Evolutionary conservation across 2,888 invertebrate species (phyloP), one percentile per base, ranked within the genome.

Genomic region (Nebria brevicollis): DNA sequence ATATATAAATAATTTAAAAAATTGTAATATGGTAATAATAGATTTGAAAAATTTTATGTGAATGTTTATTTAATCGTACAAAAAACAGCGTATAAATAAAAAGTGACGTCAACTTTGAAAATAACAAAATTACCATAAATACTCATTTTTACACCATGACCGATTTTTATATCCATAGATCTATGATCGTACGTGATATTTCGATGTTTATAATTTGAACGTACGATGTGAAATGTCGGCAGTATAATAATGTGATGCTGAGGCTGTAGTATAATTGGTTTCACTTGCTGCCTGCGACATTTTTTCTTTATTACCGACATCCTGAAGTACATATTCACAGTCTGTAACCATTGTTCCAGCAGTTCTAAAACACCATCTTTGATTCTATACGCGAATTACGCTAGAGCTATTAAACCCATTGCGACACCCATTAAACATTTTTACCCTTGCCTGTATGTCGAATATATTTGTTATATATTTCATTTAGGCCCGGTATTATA

Each of bases 221-320:
- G 20, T 70, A 20, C 25, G 70, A 26, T 70, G 70, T 26, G 25
- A 20, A 26, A 34, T 70, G 70, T 25, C 70, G 70, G 26, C 70
- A 70, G 26, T 70, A 66, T 66, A 20, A 20, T 20, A 66, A 66
- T 70, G 70, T 70, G 15, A 25, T 1, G 70, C 43, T 68, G 68
- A 66, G 42, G 15, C 77, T 77, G 83, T 82, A 77, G 77, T 82
- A 83, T 86, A 86, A 86, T 86, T 86, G 86, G 85, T 86, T 86
- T 86, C 86, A 86, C 86, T 87, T 86, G 85, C 84, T 86, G 85
- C 83, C 84, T 84, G 84, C 85, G 85, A 86, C 86, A 85, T 86
- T 86, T 86, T 86, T 85, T 82, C 84, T 85, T 85, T 85, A 86
- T 86, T 86, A 85, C 84, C 85, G 84, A 86, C 86, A 86, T 85